Evolutionary conservation across 2,113 vertebrate genomes (phyloP).

Genomic region (Campylomormyrus tamandua): DNA sequence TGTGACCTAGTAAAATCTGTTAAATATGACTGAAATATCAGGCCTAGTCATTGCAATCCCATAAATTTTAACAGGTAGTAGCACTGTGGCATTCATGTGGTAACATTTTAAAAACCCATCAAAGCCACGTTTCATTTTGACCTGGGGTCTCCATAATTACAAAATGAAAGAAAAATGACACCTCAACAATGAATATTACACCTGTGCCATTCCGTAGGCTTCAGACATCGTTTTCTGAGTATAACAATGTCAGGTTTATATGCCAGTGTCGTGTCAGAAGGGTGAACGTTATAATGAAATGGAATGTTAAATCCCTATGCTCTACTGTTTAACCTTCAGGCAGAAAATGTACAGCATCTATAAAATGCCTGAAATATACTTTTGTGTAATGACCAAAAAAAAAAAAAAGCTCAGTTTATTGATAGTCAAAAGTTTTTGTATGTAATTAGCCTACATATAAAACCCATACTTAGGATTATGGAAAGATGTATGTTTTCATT

Average conservation of each 20-base stretch:
- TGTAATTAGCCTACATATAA: not conserved
- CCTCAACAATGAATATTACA: not conserved
- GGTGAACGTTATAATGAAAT: not conserved
- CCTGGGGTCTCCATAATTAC: not conserved
- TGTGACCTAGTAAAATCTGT: not conserved
- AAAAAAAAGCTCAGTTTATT: not conserved
- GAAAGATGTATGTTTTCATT: not conserved
- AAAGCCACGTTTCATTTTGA: not conserved
- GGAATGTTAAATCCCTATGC: not conserved
- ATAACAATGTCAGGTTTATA: not conserved
- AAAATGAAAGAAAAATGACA: not conserved
- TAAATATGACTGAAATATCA: not conserved
- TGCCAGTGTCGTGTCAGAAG: not conserved
- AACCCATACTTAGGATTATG: not conserved
- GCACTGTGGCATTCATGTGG: not conserved
- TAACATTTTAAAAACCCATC: not conserved
- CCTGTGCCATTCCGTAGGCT: not conserved
- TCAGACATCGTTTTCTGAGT: not conserved
- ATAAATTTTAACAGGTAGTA: not conserved
- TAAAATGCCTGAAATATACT: not conserved
- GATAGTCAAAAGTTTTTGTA: not conserved
- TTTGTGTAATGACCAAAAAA: not conserved
- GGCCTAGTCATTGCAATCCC: not conserved
- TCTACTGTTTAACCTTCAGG: not conserved
- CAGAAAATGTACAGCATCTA: not conserved